These are phyloP conservation scores for Gastrophryne carolinensis DNA, from an alignment of 2,797 vertebrate species.

Conservation along the genomic window DNA sequence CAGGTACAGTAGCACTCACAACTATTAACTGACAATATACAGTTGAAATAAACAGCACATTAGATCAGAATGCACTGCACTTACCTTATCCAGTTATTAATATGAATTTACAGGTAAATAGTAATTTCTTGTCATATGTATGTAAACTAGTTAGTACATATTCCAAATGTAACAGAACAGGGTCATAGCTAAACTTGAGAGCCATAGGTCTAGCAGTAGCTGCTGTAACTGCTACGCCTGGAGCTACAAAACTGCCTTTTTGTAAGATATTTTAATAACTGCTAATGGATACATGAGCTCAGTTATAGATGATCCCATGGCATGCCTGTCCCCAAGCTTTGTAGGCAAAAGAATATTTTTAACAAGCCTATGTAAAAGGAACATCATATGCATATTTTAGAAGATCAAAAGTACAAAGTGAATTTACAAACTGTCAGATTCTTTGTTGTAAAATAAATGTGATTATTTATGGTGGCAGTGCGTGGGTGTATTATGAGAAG, in stretches of 20 bases:
- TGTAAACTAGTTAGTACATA: too few relatives aligned
- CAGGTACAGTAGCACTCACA: too few relatives aligned
- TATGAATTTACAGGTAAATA: too few relatives aligned
- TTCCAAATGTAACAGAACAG: too few relatives aligned
- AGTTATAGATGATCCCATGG: not conserved
- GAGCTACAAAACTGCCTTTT: not conserved
- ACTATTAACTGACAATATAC: too few relatives aligned
- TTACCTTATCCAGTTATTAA: too few relatives aligned
- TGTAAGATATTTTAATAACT: not conserved
- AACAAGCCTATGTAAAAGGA: not conserved
- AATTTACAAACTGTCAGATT: slow-evolving; percentile 4
- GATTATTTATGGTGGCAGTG: not conserved
- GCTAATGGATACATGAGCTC: not conserved
- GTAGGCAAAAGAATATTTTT: not conserved
- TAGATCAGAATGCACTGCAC: too few relatives aligned
- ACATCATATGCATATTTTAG: not conserved
- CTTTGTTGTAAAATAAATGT: not conserved
- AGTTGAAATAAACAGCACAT: too few relatives aligned
- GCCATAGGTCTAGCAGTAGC: not conserved
- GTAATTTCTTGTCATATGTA: too few relatives aligned
- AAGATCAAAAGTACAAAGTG: not conserved
- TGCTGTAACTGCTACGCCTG: not conserved
- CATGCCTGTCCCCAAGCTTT: not conserved
- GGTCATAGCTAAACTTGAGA: too few relatives aligned
- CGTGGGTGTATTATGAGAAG: not conserved